phyloP scores from a whole-genome alignment of 1,140 invertebrate species.

The Tetramorium simillimum region DNA sequence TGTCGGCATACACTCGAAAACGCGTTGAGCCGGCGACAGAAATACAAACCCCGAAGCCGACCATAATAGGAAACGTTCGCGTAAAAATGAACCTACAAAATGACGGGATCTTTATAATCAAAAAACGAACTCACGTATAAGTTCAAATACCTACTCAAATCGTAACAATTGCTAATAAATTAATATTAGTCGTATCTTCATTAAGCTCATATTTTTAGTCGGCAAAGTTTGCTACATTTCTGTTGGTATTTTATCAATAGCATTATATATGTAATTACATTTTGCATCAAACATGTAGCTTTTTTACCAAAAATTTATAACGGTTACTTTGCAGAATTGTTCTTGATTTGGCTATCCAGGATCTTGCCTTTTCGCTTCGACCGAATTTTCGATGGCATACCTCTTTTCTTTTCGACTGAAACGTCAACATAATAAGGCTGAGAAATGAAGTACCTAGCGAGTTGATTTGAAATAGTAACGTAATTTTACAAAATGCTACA shows the following conservation, averaged over 20 bases:
- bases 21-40: too few species aligned
- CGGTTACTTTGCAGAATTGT: not conserved
- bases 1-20: too few species aligned
- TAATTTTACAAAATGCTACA: conserved; percentile 38
- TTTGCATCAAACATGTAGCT: not conserved
- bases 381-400: not conserved
- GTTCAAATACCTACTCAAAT: too few species aligned
- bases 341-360: not conserved
- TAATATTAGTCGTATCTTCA: not conserved
- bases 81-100: too few species aligned
- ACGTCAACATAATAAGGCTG: not conserved
- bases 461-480: conserved; percentile 25
- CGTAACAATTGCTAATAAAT: not conserved
- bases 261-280: not conserved
- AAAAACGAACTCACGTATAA: too few species aligned
- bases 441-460: conserved; percentile 49
- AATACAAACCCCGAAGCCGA: too few species aligned
- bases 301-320: not conserved
- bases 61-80: too few species aligned
- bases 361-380: not conserved
- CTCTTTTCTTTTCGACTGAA: not conserved
- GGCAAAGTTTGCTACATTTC: not conserved
- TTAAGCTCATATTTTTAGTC: not conserved
- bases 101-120: too few species aligned
- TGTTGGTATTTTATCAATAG: not conserved